These are phyloP conservation scores for Psophia crepitans DNA, from an alignment of 2,113 vertebrate genomes.

Conservation along the genomic window DNA sequence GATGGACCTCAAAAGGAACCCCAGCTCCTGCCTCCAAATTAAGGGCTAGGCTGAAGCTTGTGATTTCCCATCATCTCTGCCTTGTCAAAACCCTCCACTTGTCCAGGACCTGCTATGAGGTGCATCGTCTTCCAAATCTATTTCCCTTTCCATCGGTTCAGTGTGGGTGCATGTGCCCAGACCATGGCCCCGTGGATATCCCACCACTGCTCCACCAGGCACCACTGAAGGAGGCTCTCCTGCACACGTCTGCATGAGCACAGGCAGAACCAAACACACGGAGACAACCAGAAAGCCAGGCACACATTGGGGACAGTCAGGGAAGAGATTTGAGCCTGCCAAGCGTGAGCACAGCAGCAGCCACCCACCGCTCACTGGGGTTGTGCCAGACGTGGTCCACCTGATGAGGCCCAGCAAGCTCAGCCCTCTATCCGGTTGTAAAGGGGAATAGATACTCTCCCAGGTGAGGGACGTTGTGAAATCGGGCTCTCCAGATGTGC, in stretches of 20 bases:
- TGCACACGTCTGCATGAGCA: neutral
- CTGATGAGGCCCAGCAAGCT: neutral
- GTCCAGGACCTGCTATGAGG: fast-evolving
- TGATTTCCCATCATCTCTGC: neutral
- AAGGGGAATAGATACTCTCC: neutral
- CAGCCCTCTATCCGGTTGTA: neutral
- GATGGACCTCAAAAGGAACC: neutral
- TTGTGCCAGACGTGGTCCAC: neutral
- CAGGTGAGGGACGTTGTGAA: neutral
- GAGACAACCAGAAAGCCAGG: neutral
- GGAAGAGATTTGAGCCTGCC: neutral
- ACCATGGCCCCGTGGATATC: neutral
- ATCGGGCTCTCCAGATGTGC: neutral
- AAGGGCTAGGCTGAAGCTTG: neutral
- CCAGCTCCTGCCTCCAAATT: neutral
- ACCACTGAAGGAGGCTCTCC: neutral
- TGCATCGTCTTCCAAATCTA: neutral
- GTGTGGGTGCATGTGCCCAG: neutral
- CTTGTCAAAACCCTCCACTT: neutral
- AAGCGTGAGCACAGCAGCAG: neutral
- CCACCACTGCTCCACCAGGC: neutral
- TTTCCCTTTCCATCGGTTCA: neutral
- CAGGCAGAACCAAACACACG: neutral
- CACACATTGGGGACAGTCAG: neutral
- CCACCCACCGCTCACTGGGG: neutral